Evolutionary conservation across 92 coral and sea anemone genomes (phyloP), one percentile per base, ranked within the genome.

Genomic region (Zoanthus solanderi): DNA sequence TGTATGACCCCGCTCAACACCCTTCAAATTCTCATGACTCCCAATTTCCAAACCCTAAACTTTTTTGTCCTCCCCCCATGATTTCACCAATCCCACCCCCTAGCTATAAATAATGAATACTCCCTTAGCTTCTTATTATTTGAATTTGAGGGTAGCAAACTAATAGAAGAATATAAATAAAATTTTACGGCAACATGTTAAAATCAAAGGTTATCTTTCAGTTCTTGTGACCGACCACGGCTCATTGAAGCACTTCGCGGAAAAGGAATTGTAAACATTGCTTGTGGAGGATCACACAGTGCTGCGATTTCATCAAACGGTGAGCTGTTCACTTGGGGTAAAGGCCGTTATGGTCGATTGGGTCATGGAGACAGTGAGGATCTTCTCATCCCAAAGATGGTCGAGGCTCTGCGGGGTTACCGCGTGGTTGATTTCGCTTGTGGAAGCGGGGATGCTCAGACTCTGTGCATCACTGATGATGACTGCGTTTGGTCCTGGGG

Each of bases 401-500:
- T 96, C 52, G 99, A 96, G 83, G 93, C 98, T 31, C 87, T 96
- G 46, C 95, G 96, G 7, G 99, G 98, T 23, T 90, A 95, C 77
- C 94, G 95, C 18, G 99, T 96, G 79, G 78, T 95, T 23, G 99
- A 95, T 83, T 97, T 95, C 53, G 99, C 99, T 12, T 96, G 99
- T 83, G 99, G 99, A 3, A 96, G 99, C 84, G 99, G 99, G 9
- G 99, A 96, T 75, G 99, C 99, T 6, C 99, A 96, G 92, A 96
- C 99, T n/a, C 93, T 96, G 82, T 95, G 98, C 54, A 74, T 96
- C 86, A 96, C 99, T 46, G 98, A 96, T 58, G 98, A 96, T 87
- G 98, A 96, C 83, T 95, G 96, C 78, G 98, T 96, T 4, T 93
- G 98, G 98, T 96, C 99, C 16, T 96, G 99, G 99, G 99, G 99